Percentiles rank a stretch among this genome's conserved stretches.
These are phyloP conservation scores for Nomada flava DNA, from an alignment of 2,888 invertebrate genomes.

Conservation along the genomic window DNA sequence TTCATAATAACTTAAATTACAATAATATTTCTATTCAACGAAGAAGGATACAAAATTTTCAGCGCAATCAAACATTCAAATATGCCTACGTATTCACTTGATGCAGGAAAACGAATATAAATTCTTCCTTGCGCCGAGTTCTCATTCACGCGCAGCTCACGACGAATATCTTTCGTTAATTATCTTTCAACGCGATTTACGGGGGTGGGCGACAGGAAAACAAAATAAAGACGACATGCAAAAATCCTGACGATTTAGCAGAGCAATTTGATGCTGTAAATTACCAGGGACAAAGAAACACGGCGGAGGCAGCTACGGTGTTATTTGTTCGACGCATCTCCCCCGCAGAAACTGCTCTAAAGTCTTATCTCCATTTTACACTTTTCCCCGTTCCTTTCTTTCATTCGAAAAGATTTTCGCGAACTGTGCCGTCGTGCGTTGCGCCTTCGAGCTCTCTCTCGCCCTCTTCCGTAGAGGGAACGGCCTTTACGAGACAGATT, in stretches of 20 bases:
- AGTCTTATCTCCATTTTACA: slow-evolving; percentile 62
- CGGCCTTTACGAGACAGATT: slow-evolving; percentile 58
- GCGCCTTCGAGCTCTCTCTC: slow-evolving; percentile 17
- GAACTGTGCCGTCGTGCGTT: slow-evolving; percentile 18
- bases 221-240: slow-evolving; percentile 7
- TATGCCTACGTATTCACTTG: not conserved
- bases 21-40: too few species aligned
- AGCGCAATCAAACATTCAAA: not conserved
- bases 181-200: slow-evolving; percentile 4
- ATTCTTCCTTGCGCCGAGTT: not conserved
- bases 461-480: not conserved
- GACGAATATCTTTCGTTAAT: slow-evolving; percentile 10
- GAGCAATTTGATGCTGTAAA: slow-evolving; percentile 23
- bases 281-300: slow-evolving; percentile 9
- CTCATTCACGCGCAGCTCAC: not conserved
- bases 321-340: slow-evolving; percentile 45
- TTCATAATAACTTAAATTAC: too few species aligned
- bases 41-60: too few species aligned
- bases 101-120: not conserved
- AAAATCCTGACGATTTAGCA: slow-evolving; percentile 22
- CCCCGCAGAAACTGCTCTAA: slow-evolving; percentile 36
- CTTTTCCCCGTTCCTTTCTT: slow-evolving; percentile 45
- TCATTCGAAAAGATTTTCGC: slow-evolving; percentile 45
- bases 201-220: not conserved
- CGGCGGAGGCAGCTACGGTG: not conserved